Evolutionary conservation across 2,113 vertebrate genomes (phyloP).

Genomic region (Cavia aperea): DNA sequence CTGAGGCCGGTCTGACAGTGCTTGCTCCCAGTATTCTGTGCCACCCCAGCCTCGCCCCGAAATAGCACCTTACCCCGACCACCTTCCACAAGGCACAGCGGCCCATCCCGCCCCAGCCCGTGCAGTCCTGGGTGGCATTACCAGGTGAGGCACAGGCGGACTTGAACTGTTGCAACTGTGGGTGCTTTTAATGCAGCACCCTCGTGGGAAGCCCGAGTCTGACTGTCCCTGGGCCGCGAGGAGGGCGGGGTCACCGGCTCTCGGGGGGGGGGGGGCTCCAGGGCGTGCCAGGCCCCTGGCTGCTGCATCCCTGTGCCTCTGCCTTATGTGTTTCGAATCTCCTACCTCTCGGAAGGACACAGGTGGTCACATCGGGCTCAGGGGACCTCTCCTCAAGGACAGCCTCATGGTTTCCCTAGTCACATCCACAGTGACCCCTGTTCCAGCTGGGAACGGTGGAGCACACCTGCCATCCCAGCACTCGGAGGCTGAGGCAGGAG

Average conservation of each 20-base stretch:
- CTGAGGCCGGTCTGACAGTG: not conserved
- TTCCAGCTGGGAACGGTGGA: not conserved
- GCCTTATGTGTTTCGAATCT: not conserved
- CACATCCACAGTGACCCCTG: too few species aligned
- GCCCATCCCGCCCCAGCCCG: not conserved
- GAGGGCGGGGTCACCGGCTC: not conserved
- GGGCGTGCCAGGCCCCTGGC: not conserved
- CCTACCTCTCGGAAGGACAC: not conserved
- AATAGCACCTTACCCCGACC: not conserved
- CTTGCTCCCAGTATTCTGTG: not conserved
- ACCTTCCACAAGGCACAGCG: not conserved
- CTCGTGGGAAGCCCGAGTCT: not conserved
- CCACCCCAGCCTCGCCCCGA: not conserved
- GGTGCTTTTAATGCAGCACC: not conserved
- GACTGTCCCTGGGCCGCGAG: not conserved
- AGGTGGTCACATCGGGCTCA: too few species aligned
- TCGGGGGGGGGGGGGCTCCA: not conserved
- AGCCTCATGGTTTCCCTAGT: not conserved
- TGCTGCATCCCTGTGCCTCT: not conserved
- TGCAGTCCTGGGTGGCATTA: not conserved
- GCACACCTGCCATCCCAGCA: not conserved
- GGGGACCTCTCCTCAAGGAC: not conserved
- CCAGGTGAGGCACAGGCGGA: not conserved
- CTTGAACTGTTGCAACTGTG: not conserved
- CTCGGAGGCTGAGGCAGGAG: not conserved